Evolutionary conservation across 2,797 vertebrate genomes (phyloP).

Genomic region (Arrhamphus sclerolepis): DNA sequence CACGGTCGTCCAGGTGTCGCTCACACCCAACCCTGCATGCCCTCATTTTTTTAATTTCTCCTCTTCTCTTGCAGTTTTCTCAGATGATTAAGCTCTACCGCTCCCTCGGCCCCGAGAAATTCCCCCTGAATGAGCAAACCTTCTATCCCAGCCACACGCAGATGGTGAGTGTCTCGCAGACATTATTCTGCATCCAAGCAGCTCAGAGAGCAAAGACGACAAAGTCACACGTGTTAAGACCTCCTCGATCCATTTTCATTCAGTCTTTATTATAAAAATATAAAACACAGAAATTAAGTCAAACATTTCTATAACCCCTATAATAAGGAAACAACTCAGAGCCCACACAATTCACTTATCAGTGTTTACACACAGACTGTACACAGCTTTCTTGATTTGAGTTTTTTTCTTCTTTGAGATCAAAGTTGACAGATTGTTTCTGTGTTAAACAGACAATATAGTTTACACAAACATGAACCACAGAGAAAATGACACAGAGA

Average conservation of each 20-base stretch:
- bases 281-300: constrained; percentile 87
- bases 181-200: constrained; percentile 14
- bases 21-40: not conserved
- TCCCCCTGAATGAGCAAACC: constrained; percentile 94
- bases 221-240: constrained; percentile 6
- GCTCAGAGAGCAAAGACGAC: not conserved
- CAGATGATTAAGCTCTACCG: constrained; percentile 98
- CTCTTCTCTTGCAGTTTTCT: constrained; percentile 85
- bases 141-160: constrained; percentile 95
- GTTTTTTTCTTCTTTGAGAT: constrained; percentile 30
- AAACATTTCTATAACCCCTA: constrained; percentile 79
- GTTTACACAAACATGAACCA: constrained; percentile 75
- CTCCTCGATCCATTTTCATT: constrained; percentile 71
- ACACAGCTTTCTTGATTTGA: constrained; percentile 68
- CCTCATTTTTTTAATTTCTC: constrained; percentile 46
- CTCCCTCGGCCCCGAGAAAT: constrained; percentile 91
- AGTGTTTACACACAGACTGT: constrained; percentile 68
- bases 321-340: constrained; percentile 65
- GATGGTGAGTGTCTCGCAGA: constrained; percentile 88
- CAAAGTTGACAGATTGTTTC: constrained; percentile 66
- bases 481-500: constrained; percentile 64
- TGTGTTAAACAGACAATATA: constrained; percentile 75
- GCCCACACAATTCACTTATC: constrained; percentile 65
- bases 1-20: constrained; percentile 16
- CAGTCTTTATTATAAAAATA: constrained; percentile 90